Evolutionary conservation across 2,888 invertebrate genomes (phyloP).

Genomic region (Drosophila meridiana): DNA sequence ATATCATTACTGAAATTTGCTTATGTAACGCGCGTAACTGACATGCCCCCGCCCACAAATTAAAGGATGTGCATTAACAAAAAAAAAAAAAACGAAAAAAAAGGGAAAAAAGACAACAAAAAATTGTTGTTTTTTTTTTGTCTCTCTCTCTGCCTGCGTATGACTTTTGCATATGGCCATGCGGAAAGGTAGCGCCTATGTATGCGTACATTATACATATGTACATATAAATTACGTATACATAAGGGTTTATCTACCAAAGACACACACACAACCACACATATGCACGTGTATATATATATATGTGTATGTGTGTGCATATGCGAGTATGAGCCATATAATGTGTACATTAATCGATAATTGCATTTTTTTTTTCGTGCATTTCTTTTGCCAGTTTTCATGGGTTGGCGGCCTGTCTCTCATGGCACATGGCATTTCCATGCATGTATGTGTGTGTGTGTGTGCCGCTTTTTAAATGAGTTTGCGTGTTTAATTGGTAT

Average conservation of each 20-base stretch:
- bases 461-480: slow-evolving; percentile 69
- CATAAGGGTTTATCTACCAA: slow-evolving; percentile 72
- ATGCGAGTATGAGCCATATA: slow-evolving; percentile 64
- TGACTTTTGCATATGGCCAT: slow-evolving; percentile 50
- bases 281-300: slow-evolving; percentile 5
- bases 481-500: slow-evolving; percentile 81
- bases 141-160: slow-evolving; percentile 20
- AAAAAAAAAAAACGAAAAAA: slow-evolving; percentile 31
- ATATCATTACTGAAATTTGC: slow-evolving; percentile 72
- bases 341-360: slow-evolving; percentile 80
- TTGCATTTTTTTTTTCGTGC: slow-evolving; percentile 74
- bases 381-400: slow-evolving; percentile 75
- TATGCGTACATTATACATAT: slow-evolving; percentile 29
- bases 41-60: slow-evolving; percentile 45
- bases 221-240: slow-evolving; percentile 53
- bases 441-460: slow-evolving; percentile 35
- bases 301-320: neutral
- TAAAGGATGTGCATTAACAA: slow-evolving; percentile 68
- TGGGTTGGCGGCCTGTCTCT: slow-evolving; percentile 64
- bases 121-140: slow-evolving; percentile 5
- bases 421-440: slow-evolving; percentile 69
- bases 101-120: slow-evolving; percentile 38
- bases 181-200: slow-evolving; percentile 51
- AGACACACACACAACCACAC: slow-evolving; percentile 42
- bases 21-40: slow-evolving; percentile 73